These are phyloP conservation scores for Rhea pennata DNA, from an alignment of 2,113 vertebrate species.

Conservation along the genomic window DNA sequence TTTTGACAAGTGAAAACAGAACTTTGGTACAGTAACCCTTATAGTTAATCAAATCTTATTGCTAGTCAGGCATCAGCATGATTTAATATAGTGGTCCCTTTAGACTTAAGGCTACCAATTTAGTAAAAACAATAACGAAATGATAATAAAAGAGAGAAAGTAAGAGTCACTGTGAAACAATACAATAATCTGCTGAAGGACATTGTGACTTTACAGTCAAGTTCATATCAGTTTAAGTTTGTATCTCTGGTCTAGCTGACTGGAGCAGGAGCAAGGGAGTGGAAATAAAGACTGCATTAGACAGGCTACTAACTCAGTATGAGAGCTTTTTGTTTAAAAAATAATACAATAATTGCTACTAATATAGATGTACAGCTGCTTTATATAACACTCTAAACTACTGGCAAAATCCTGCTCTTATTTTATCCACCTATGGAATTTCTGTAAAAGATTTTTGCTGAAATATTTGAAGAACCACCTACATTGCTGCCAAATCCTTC, in stretches of 20 bases:
- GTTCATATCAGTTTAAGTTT: neutral
- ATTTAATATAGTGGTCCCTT: conserved; percentile 3
- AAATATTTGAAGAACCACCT: neutral
- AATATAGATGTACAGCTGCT: neutral
- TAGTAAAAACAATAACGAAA: neutral
- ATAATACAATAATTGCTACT: neutral
- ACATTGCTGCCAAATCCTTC: neutral
- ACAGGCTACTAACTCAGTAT: neutral
- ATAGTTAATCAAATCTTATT: conserved; percentile 49
- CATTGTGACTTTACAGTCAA: neutral
- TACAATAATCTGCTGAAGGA: neutral
- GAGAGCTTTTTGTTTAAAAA: neutral
- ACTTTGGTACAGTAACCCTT: neutral
- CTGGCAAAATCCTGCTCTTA: neutral
- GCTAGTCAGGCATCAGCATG: neutral
- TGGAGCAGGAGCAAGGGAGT: neutral
- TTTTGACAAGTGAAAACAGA: conserved; percentile 53
- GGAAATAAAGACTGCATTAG: neutral
- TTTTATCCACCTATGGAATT: neutral
- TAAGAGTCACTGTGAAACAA: neutral
- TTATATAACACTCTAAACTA: neutral
- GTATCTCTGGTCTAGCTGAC: neutral
- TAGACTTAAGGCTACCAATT: neutral
- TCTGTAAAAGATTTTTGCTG: neutral
- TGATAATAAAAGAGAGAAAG: neutral